Conservation (phyloP, 2,113 vertebrate genomes). For the Cynopterus brachyotis region DNA sequence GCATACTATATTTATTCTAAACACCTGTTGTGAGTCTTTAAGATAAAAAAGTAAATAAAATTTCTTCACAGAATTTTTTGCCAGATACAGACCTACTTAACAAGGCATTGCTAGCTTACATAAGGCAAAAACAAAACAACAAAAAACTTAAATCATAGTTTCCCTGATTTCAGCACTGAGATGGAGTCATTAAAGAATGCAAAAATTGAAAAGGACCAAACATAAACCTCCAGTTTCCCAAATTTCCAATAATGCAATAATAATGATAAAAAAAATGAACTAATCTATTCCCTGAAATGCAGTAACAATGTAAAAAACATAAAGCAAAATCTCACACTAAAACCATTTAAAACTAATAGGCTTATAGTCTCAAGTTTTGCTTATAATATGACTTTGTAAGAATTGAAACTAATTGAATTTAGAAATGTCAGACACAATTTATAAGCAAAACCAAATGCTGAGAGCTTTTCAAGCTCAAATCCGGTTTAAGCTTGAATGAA, state of each 20-base stretch:
- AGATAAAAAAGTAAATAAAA: neutral
- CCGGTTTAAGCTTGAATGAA: slow-evolving; percentile 55
- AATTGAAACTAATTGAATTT: slow-evolving; percentile 77
- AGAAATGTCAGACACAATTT: slow-evolving; percentile 70
- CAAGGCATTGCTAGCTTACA: neutral
- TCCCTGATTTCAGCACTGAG: neutral
- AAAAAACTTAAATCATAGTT: neutral
- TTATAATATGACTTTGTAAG: slow-evolving; percentile 61
- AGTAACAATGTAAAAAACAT: slow-evolving; percentile 38
- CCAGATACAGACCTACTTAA: neutral
- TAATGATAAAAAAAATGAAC: slow-evolving; percentile 47
- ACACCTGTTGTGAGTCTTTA: neutral
- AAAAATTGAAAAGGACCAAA: slow-evolving; percentile 11
- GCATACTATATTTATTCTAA: neutral
- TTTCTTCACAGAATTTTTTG: neutral
- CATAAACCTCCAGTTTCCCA: neutral
- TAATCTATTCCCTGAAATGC: slow-evolving; percentile 30
- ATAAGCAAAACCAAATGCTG: slow-evolving; percentile 24
- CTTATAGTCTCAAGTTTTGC: slow-evolving; percentile 49
- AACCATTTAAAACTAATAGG: slow-evolving; percentile 38
- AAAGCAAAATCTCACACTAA: slow-evolving; percentile 40
- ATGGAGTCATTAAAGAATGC: slow-evolving; percentile 24
- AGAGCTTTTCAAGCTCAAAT: slow-evolving; percentile 51
- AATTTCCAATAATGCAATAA: slow-evolving; percentile 15
- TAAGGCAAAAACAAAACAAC: neutral